Percentiles rank a stretch among this genome's conserved stretches.
These are phyloP conservation scores for Mastomys coucha DNA, from an alignment of 2,113 vertebrate genomes.

Conservation along the genomic window DNA sequence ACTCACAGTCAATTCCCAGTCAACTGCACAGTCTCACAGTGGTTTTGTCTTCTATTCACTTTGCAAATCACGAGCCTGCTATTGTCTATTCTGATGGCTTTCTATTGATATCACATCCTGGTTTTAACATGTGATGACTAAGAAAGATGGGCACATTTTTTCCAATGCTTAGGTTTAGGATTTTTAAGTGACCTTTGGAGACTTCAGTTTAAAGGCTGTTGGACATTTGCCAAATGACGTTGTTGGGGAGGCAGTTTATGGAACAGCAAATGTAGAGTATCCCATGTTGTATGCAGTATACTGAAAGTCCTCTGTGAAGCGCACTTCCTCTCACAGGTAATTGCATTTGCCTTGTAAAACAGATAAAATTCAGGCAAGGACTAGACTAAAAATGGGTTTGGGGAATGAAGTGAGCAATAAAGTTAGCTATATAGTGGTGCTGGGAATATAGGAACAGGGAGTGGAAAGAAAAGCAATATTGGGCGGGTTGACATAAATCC, in stretches of 20 bases:
- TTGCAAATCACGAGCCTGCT: fast-evolving
- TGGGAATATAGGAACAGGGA: background rate
- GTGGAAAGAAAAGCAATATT: background rate
- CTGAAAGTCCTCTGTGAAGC: background rate
- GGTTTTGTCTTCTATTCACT: no score
- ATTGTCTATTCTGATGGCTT: background rate
- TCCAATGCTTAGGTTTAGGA: background rate
- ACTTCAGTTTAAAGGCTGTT: background rate
- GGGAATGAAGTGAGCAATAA: background rate
- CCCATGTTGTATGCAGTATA: background rate
- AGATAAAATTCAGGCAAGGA: background rate
- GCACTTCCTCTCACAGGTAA: background rate
- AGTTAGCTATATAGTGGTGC: background rate
- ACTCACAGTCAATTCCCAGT: background rate
- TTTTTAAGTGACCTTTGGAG: background rate
- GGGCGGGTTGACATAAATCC: background rate
- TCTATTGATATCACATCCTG: background rate
- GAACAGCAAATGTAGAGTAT: background rate
- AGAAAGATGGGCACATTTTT: background rate
- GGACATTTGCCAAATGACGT: background rate
- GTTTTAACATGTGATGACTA: constrained; percentile 17
- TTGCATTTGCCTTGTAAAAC: background rate
- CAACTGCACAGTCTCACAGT: background rate
- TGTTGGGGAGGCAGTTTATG: background rate
- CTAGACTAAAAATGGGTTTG: background rate